Evolutionary conservation across 2,797 vertebrate species (phyloP).

Genomic region (Coccyzus lansbergi): DNA sequence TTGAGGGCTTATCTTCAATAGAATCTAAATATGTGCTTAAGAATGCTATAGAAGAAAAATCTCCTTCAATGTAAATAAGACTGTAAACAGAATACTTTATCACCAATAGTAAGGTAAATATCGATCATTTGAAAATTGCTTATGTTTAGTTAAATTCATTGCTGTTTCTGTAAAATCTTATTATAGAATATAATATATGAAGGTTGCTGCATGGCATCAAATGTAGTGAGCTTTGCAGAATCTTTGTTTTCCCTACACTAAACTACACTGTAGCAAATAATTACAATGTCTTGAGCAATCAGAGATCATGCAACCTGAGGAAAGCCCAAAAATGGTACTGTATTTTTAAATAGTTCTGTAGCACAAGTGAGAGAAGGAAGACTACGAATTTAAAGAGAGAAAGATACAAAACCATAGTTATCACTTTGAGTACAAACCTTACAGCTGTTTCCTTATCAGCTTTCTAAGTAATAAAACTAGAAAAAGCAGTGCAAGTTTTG

Average conservation of each 20-base stretch:
- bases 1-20: background rate
- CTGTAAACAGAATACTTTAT: background rate
- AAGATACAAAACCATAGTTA: background rate
- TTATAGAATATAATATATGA: background rate
- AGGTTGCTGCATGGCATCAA: background rate
- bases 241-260: background rate
- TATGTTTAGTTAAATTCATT: background rate
- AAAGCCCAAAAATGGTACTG: background rate
- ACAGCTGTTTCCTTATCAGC: background rate
- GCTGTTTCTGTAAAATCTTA: background rate
- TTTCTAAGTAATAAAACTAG: constrained; percentile 8
- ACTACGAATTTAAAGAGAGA: background rate
- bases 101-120: background rate
- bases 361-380: background rate
- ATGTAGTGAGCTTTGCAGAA: background rate
- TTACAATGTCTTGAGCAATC: background rate
- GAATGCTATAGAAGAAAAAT: background rate
- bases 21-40: background rate
- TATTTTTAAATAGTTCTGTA: background rate
- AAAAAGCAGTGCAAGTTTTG: background rate
- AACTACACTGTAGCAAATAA: background rate
- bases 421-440: background rate
- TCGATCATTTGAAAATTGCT: background rate
- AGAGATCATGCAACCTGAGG: background rate
- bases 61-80: background rate